Base-by-base conservation (phyloP, 2,797 vertebrate genomes). In the Neopelma chrysocephalum region DNA sequence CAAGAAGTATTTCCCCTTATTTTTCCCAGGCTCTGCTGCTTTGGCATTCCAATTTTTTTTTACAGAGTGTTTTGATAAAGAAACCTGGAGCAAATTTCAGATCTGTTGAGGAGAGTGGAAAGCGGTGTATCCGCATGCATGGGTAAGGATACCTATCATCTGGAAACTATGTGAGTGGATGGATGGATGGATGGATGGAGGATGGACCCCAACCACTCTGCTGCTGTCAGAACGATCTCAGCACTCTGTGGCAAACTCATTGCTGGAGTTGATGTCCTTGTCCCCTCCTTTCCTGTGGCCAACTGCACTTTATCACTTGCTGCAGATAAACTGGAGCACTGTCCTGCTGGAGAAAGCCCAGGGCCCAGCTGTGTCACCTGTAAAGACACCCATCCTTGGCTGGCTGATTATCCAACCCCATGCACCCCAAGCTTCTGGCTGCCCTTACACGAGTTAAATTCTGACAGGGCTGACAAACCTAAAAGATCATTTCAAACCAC, bases 401-500 rank as follows among this genome's bases (percentile, higher is more conserved):
- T 58, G 31, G 20, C 42, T 21, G 34, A 11, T 43, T 29, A 15
- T 64, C 66, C 53, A 95, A 43, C 7, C 36, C 4, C 0, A 7
- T 0, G 13, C 58, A 65, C 54, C 40, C 36, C 66, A 71, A 71
- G 38, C 61, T 62, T 40, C 61, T 12, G 75, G 19, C 47, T 22
- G 12, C 48, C 65, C 38, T 56, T 9, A 36, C 3, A 1, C 0
- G 1, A 77, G 31, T 27, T 42, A 51, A 82, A 86, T 82, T 64
- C 68, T 57, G 65, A 64, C 0, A 0, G 82, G 27, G 43, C 72
- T 85, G 82, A 82, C 85, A 82, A 87, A 92, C 45, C 73, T 22
- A 38, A 40, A 58, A 87, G 75, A 90, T n/a, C 72, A 50, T 87
- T 92, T 89, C 64, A 64, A 89, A 87, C 64, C 45, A 60, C 84